Evolutionary conservation across 2,797 vertebrate species (phyloP), one percentile per base, ranked within the genome.

Genomic region (Lagodon rhomboides): DNA sequence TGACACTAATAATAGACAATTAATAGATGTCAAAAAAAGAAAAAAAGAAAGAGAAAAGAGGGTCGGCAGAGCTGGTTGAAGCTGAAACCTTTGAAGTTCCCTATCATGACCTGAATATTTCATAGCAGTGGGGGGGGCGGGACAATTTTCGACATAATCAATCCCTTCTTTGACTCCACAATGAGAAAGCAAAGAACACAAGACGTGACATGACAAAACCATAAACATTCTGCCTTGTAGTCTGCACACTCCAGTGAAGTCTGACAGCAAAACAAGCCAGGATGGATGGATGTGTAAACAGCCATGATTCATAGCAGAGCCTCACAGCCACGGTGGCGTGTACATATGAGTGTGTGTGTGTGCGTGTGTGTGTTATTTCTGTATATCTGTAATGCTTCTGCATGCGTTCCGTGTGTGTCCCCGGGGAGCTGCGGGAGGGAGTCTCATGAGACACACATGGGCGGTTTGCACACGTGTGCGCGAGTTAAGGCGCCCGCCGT

Each of bases 201-300:
- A 62, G 83, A 85, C 17, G 64, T 77, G 90, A 86, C 86, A 78
- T 74, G 85, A 83, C 85, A 86, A 84, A 88, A 64, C 59, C 77
- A 80, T 93, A 90, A 93, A 90, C 90, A 92, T 62, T 47, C 77
- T 68, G 87, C 88, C 90, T 89, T 90, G 90, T 87, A 85, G 72
- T 81, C 81, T 63, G 72, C 91, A 85, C 87, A 82, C 84, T 83
- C 71, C 85, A 55, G 30, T 78, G 85, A 75, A 71, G 79, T 86
- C 85, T 86, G 91, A 91, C 89, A 82, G 90, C 64, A 63, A 74
- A 90, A 89, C 73, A 80, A 83, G 85, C 75, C 25, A 16, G 75
- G 80, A 89, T 83, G 85, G 88, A 92, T 81, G 84, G 87, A 91
- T 82, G 75, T 83, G 79, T 91, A 91, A 92, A 93, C 88, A 91